Evolutionary conservation across 2,888 invertebrate genomes (phyloP).

Genomic region (Coremacera marginata): DNA sequence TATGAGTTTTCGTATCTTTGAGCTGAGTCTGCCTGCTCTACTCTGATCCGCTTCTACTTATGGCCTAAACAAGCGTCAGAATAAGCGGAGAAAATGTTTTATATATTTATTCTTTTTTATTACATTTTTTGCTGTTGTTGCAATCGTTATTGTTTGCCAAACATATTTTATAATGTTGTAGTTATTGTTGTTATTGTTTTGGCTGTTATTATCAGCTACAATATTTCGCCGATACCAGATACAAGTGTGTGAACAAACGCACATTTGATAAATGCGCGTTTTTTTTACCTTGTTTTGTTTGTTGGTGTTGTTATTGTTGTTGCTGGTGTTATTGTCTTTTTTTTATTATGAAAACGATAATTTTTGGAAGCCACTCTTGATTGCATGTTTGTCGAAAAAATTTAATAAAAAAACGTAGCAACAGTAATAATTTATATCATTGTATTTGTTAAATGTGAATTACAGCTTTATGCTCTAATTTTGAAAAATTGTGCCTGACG

Average conservation of each 20-base stretch:
- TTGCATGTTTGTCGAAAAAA: too few relatives aligned
- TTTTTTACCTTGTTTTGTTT: conserved; percentile 25
- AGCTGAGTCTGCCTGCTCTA: background rate
- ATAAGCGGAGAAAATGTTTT: too few relatives aligned
- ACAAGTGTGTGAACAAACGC: conserved; percentile 22
- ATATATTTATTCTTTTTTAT: background rate
- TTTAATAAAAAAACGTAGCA: too few relatives aligned
- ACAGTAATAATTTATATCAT: too few relatives aligned
- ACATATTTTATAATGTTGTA: conserved; percentile 7
- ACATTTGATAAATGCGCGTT: conserved; percentile 44
- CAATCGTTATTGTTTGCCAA: conserved; percentile 23
- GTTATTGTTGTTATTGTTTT: background rate
- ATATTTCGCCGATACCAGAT: conserved; percentile 20
- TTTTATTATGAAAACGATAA: conserved; percentile 42
- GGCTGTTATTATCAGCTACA: conserved; percentile 32
- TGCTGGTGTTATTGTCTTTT: background rate
- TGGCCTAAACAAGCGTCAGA: background rate
- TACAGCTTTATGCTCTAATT: too few relatives aligned
- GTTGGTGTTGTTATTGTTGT: background rate
- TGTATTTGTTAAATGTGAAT: too few relatives aligned
- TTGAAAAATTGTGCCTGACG: too few relatives aligned
- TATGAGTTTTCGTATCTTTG: conserved; percentile 6
- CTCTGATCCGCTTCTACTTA: background rate
- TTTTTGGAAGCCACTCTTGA: conserved; percentile 28
- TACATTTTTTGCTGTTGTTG: background rate